These are phyloP conservation scores for Pteruthius melanotis DNA, from an alignment of 2,113 vertebrate species.

Conservation along the genomic window DNA sequence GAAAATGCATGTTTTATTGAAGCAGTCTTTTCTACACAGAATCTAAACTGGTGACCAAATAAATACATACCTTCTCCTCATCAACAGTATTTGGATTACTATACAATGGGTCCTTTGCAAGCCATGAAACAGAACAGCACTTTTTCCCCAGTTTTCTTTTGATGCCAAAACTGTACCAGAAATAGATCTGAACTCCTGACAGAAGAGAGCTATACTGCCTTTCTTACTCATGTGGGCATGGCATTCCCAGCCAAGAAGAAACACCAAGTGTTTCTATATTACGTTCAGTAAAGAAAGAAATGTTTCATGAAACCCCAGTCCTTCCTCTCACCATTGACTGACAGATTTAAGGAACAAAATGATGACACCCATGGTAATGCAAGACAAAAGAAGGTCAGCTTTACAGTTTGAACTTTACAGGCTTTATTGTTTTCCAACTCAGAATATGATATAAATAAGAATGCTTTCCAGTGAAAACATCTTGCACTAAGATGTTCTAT, in stretches of 20 bases:
- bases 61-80: neutral
- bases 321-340: neutral
- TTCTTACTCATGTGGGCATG: neutral
- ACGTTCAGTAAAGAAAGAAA: neutral
- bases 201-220: neutral
- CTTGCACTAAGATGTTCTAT: slow-evolving; percentile 5
- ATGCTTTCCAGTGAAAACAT: neutral
- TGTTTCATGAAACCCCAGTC: neutral
- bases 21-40: neutral
- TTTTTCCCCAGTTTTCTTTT: neutral
- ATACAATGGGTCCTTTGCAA: neutral
- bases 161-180: neutral
- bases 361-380: neutral
- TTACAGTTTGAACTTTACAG: neutral
- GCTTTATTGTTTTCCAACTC: neutral
- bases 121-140: neutral
- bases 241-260: neutral
- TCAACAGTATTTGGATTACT: neutral
- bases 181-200: neutral
- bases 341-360: slow-evolving; percentile 16
- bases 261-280: neutral
- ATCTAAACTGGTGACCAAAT: neutral
- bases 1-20: neutral
- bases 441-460: neutral
- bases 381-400: neutral